Evolutionary conservation across 2,888 invertebrate species (phyloP), one percentile per base, ranked within the genome.

Genomic region (Trisateles emortualis): DNA sequence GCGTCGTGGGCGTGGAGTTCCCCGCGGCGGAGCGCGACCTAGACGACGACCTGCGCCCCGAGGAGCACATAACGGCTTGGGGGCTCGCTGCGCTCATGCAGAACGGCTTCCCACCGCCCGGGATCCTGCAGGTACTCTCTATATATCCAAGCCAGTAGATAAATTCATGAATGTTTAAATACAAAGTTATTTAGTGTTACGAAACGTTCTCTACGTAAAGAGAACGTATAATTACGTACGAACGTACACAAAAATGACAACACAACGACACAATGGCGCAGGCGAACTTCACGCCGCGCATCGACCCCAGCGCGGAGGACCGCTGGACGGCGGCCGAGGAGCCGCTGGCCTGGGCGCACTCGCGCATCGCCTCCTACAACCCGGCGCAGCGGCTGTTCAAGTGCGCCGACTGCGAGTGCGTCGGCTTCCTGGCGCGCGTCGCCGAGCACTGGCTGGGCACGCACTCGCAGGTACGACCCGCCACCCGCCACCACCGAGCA

Each of bases 401-500:
- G 76, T 96, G 96, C 86, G 93, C 95, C 41, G 96, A 96, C 78
- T 96, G 96, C 87, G 95, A 96, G 80, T 95, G 95, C 86, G 95
- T 96, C 11, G 96, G 96, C 16, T 96, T 96, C 84, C 91, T 96
- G 58, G 95, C 95, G 46, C 92, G 96, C 59, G 94, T 96, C 16
- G 96, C 96, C 0, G 96, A 96, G 84, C 96, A 96, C 86, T 96
- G 96, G 96, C 90, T 96, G 36, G 96, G 96, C 47, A 95, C 96
- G 38, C 92, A 92, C 78, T 88, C 90, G 46, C 83, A 78, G 72
- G 74, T 71, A 36, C 10, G 72, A 94, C 94, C 74, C 94, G 9
- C 24, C 24, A 8, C 24, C 24, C 1, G 24, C 24, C 26, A 6
- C 11, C 17, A n/a, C 11, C 8, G 22, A 0, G 24, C 5, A 33